Conservation (phyloP, 1,140 invertebrate species). For the Trissolcus basalis region DNA sequence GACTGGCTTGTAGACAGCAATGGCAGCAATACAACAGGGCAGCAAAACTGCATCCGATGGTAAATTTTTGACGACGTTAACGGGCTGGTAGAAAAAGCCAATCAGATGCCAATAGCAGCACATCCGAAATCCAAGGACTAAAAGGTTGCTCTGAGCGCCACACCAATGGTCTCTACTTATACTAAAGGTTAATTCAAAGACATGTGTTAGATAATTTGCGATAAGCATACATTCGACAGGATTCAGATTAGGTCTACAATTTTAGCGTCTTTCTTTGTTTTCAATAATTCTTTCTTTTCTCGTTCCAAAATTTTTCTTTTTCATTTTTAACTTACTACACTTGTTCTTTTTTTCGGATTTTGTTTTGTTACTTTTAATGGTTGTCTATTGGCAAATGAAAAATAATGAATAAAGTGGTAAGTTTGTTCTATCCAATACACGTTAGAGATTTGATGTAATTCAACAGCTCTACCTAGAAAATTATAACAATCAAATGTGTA, state of each 20-base stretch:
- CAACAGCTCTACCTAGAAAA: too few relatives aligned
- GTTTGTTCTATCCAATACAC: not conserved
- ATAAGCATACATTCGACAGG: constrained; percentile 61
- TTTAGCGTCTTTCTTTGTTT: constrained; percentile 10
- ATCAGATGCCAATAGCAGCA: constrained; percentile 72
- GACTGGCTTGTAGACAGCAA: too few relatives aligned
- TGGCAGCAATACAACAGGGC: too few relatives aligned
- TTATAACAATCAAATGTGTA: too few relatives aligned
- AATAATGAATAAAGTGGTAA: constrained; percentile 7
- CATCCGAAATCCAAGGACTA: constrained; percentile 76
- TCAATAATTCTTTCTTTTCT: constrained; percentile 9
- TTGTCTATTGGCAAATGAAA: too few relatives aligned
- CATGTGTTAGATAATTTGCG: constrained; percentile 70
- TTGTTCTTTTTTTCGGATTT: too few relatives aligned
- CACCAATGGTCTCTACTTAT: constrained; percentile 77
- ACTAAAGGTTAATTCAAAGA: constrained; percentile 77
- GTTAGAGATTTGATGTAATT: too few relatives aligned
- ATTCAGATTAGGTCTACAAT: constrained; percentile 61
- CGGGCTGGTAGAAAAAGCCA: constrained; percentile 71
- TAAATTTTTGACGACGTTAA: constrained; percentile 11
- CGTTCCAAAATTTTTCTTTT: too few relatives aligned
- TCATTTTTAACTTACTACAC: constrained; percentile 40
- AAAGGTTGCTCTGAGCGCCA: constrained; percentile 70
- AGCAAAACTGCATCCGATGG: not conserved
- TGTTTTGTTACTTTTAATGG: too few relatives aligned